Conservation (phyloP, 2,888 invertebrate species). For the Pristionchus japonicus region DNA sequence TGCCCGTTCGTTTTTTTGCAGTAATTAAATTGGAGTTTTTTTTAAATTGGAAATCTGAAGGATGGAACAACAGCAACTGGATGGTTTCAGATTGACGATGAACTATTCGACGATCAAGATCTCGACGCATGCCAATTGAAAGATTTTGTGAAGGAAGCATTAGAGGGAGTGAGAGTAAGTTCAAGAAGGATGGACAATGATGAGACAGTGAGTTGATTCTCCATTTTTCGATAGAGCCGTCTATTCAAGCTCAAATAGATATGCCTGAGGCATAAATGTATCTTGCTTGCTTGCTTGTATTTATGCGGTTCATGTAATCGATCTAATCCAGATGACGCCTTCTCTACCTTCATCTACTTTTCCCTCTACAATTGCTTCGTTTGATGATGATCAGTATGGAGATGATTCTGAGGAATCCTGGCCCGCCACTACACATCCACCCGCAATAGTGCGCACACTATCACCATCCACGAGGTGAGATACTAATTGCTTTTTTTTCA, state of each 20-base stretch:
- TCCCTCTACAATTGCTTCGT: not conserved
- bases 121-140: slow-evolving; percentile 62
- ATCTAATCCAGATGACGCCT: not conserved
- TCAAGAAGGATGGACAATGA: not conserved
- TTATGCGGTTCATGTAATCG: no score
- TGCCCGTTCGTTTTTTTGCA: slow-evolving; percentile 51
- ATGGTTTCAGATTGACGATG: slow-evolving; percentile 50
- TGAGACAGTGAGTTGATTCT: not conserved
- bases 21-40: no score
- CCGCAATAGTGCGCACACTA: not conserved
- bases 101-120: slow-evolving; percentile 63
- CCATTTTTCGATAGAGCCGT: not conserved
- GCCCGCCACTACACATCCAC: not conserved
- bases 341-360: not conserved
- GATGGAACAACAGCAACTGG: not conserved
- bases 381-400: not conserved
- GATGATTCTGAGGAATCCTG: not conserved
- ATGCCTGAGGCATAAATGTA: no score
- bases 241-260: no score
- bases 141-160: slow-evolving; percentile 45
- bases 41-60: no score
- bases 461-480: slow-evolving; percentile 3
- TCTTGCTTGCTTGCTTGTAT: no score
- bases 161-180: slow-evolving; percentile 10
- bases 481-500: not conserved